Percentiles rank a stretch among this genome's conserved stretches.
Evolutionary conservation across 2,797 vertebrate species (phyloP).

Genomic region (Mus spretus): DNA sequence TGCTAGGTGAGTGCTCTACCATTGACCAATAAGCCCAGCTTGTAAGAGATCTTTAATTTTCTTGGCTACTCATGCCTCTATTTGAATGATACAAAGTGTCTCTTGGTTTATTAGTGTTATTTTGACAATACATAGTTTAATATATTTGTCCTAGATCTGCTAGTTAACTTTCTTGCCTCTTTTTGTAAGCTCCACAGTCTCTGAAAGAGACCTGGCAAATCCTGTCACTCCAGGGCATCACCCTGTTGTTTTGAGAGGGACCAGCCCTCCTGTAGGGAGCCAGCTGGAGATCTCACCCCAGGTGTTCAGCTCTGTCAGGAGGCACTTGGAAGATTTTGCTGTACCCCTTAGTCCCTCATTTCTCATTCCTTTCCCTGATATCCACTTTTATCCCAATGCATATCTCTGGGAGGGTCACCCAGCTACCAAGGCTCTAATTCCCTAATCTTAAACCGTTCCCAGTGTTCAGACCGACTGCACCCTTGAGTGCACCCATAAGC

Average conservation of each 20-base stretch:
- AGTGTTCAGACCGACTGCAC: background rate
- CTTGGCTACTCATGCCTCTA: background rate
- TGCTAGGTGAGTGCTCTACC: background rate
- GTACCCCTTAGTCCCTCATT: background rate
- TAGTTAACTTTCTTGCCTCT: background rate
- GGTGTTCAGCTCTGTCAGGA: background rate
- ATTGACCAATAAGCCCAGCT: background rate
- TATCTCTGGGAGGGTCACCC: background rate
- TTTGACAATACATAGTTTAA: conserved; percentile 1
- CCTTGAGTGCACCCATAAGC: background rate
- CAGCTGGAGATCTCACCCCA: background rate
- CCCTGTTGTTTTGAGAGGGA: background rate
- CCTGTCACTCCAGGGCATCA: background rate
- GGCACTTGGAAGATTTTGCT: background rate
- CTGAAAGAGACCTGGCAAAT: background rate
- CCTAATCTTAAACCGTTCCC: background rate
- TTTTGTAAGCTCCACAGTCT: background rate
- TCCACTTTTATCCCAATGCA: background rate
- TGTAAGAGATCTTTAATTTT: conserved; percentile 9
- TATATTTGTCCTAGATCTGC: conserved; percentile 43
- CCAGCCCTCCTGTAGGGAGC: fast-evolving
- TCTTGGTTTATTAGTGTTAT: conserved; percentile 13
- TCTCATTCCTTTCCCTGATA: background rate
- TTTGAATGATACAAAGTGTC: background rate
- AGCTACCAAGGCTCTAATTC: background rate